These are phyloP conservation scores for Anthopleura sola DNA, from an alignment of 64 coral and sea anemone species.

Conservation along the genomic window DNA sequence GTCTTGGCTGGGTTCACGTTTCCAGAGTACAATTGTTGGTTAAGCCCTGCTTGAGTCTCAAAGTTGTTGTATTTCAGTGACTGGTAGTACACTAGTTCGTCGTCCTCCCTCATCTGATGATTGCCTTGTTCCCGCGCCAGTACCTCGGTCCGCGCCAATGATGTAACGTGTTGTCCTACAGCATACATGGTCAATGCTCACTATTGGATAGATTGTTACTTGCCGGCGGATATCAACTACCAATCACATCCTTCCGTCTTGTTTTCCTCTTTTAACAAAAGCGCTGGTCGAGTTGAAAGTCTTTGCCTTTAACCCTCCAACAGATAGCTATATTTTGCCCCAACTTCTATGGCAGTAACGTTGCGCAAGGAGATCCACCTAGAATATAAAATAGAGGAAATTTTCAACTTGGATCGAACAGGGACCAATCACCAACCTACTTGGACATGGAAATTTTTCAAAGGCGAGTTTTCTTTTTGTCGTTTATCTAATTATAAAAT, in stretches of 20 bases:
- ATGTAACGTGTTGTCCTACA: conserved; percentile 6
- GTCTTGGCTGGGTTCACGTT: background rate
- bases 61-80: background rate
- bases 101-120: background rate
- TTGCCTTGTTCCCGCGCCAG: conserved; percentile 16
- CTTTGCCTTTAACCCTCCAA: background rate
- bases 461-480: background rate
- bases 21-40: conserved; percentile 19
- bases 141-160: conserved; percentile 2
- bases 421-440: background rate
- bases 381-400: background rate
- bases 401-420: background rate
- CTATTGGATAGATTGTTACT: conserved; percentile 1
- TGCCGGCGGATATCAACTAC: conserved; percentile 19
- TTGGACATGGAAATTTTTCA: background rate
- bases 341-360: background rate
- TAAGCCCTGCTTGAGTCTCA: background rate
- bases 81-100: background rate
- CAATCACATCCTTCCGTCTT: conserved; percentile 15
- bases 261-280: background rate
- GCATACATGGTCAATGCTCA: conserved; percentile 5
- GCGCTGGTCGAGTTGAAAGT: background rate
- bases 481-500: background rate
- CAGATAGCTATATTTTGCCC: background rate
- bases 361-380: background rate